Base-by-base conservation (phyloP, 2,888 invertebrate species). In the Stictocephala bisonia region DNA sequence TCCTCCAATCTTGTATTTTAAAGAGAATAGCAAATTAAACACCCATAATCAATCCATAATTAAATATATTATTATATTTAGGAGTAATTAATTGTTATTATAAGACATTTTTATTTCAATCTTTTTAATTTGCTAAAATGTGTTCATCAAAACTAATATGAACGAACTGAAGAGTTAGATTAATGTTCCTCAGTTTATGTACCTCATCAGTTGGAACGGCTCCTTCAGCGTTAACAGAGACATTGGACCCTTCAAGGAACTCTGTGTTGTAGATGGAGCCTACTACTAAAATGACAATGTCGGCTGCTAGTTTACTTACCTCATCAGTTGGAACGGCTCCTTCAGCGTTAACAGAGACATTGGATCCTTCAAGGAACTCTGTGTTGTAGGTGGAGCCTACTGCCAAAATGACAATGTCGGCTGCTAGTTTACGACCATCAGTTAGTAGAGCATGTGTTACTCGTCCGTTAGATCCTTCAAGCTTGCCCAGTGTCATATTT, bases 381-480 rank as follows among this genome's bases (percentile, higher is more conserved):
- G 97, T 97, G 80, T 92, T 90, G 51, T 92, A 90, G 2, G 87
- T 88, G 1, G 94, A 90, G 80, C 97, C 97, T 76, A 95, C 91
- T 58, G 97, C 97, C 84, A 94, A 85, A 73, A 98, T 89, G 22
- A 91, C 90, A 77, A 97, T 83, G 83, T 97, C 94, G 29, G 95
- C 95, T 44, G 89, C 88, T 73, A 97, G 80, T 9, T 84, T 86
- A 11, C 85, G 86, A 0, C 92, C 94, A 82, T 94, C 90, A 2
- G 84, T 84, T 11, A 97, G 85, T 77, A 90, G 88, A 7, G 95
- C 92, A 56, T 90, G 88, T 2, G 83, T 86, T 29, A 97, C 86
- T 60, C 85, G 84, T 0, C 90, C 90, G 15, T 88, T 85, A 40
- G 88, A 86, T 18, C 91, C 93, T 69, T 87, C 85, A 79, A 91